These are phyloP conservation scores for Chondrosia reniformis DNA, from an alignment of 37 sponge, comb jelly and placozoan species.

Conservation along the genomic window DNA sequence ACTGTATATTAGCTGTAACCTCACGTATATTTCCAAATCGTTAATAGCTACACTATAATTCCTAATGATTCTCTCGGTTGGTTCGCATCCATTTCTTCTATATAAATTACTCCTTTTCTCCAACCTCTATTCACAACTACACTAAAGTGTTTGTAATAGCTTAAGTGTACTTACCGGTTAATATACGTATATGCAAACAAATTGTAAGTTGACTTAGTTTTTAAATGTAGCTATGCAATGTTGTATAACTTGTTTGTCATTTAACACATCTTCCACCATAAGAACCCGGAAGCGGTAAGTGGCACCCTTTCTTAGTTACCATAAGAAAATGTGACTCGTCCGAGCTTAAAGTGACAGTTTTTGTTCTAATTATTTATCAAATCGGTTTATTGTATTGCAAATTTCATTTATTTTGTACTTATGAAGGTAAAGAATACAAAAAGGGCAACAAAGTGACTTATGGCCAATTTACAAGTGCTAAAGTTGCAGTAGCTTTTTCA, in stretches of 20 bases:
- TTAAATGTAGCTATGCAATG: no score
- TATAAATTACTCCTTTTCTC: no score
- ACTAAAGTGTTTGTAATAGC: no score
- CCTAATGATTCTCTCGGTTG: no score
- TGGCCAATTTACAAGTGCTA: neutral
- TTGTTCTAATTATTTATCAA: neutral
- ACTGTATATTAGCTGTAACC: no score
- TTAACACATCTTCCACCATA: slow-evolving; percentile 11
- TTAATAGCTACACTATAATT: no score
- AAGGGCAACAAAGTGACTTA: neutral
- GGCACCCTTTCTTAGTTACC: slow-evolving; percentile 1
- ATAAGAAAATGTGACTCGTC: neutral
- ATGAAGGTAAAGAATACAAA: neutral
- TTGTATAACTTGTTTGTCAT: neutral
- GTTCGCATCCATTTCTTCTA: no score
- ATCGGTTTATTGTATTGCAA: neutral
- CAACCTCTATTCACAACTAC: no score
- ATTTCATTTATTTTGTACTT: neutral
- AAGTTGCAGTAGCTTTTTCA: neutral
- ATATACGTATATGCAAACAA: no score
- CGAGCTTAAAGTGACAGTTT: neutral
- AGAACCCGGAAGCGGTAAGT: slow-evolving; percentile 11
- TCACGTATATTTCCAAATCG: no score
- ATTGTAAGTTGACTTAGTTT: no score
- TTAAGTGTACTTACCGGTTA: no score